These are phyloP conservation scores for Eupleurogrammus muticus DNA, from an alignment of 2,797 vertebrate species.

Conservation along the genomic window DNA sequence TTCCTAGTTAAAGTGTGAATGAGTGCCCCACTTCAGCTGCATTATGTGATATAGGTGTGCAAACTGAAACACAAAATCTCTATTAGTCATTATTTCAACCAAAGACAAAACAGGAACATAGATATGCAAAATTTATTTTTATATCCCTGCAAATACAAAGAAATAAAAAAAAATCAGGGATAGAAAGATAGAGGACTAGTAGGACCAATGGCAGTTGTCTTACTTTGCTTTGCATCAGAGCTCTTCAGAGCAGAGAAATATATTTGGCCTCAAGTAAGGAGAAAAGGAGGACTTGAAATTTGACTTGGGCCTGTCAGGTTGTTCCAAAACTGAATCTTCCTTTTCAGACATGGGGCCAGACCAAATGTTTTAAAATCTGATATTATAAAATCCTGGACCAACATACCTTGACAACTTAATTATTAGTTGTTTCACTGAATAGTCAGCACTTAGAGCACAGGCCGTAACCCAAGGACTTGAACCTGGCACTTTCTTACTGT, in stretches of 20 bases:
- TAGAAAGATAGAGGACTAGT: not conserved
- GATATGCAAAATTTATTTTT: conserved; percentile 19
- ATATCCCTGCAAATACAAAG: not conserved
- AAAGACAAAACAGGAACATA: conserved; percentile 36
- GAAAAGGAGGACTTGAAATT: too few relatives aligned
- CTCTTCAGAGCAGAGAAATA: conserved; percentile 9
- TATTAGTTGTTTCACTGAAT: not conserved
- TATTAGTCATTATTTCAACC: conserved; percentile 50
- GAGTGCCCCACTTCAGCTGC: conserved; percentile 64
- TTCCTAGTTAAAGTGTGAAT: conserved; percentile 68
- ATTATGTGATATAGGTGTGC: conserved; percentile 70
- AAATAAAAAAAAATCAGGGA: not conserved
- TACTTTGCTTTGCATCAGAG: not conserved
- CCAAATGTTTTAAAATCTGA: not conserved
- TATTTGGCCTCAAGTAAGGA: not conserved
- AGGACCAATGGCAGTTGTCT: too few relatives aligned
- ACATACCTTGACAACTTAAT: conserved; percentile 6
- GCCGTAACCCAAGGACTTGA: too few relatives aligned
- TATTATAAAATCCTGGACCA: conserved; percentile 15
- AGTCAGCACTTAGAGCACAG: too few relatives aligned
- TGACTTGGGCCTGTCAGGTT: not conserved
- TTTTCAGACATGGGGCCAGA: too few relatives aligned
- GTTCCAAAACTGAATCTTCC: not conserved
- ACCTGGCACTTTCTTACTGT: too few relatives aligned
- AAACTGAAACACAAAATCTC: conserved; percentile 60